These are phyloP conservation scores for Burhinus bistriatus DNA, from an alignment of 2,113 vertebrate genomes.

Conservation along the genomic window DNA sequence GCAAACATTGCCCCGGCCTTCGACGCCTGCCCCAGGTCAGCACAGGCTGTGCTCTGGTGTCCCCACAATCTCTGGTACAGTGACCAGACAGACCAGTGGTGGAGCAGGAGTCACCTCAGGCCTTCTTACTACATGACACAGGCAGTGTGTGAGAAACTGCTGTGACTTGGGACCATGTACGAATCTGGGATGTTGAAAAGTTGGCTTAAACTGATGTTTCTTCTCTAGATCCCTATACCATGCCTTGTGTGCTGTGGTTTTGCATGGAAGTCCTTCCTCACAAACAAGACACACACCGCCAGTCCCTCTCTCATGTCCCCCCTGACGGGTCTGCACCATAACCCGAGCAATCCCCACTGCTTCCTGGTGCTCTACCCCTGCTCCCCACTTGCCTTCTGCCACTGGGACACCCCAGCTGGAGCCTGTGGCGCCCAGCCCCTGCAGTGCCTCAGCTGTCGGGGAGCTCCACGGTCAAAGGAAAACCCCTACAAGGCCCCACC, in stretches of 20 bases:
- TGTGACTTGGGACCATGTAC: neutral
- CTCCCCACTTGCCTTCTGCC: neutral
- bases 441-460: accelerated
- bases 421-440: accelerated
- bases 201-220: neutral
- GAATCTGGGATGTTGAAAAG: neutral
- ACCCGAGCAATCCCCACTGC: accelerated
- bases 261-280: neutral
- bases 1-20: neutral
- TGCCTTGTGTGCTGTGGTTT: neutral
- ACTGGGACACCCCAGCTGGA: neutral
- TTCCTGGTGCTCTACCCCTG: neutral
- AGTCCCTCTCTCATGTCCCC: neutral
- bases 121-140: neutral
- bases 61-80: accelerated
- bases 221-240: neutral
- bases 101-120: neutral
- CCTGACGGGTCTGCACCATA: neutral
- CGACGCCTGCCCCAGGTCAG: neutral
- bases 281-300: accelerated
- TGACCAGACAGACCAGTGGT: neutral
- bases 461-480: neutral
- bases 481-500: too few relatives aligned
- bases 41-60: accelerated
- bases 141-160: neutral